Percentiles rank a stretch among this genome's conserved stretches.
These are phyloP conservation scores for Eulemur rufifrons DNA, from an alignment of 2,113 vertebrate species.

Conservation along the genomic window DNA sequence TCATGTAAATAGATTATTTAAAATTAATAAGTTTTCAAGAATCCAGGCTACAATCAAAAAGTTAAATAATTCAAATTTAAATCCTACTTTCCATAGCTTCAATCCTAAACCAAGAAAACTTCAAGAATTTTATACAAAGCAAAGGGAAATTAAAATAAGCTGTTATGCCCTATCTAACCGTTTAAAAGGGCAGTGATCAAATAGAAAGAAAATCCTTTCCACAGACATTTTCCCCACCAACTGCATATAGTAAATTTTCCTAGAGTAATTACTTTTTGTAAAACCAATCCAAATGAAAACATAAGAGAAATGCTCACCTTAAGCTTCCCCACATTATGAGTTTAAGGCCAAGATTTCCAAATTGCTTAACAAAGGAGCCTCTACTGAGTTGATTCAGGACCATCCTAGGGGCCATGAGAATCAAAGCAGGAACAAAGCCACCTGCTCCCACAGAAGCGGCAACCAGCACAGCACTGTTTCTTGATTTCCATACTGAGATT, in stretches of 20 bases:
- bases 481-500: background rate
- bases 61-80: slow-evolving; percentile 4
- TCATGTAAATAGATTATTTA: slow-evolving; percentile 14
- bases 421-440: background rate
- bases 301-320: background rate
- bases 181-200: background rate
- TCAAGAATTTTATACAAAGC: slow-evolving; percentile 13
- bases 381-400: background rate
- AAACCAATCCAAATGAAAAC: slow-evolving; percentile 31
- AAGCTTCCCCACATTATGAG: background rate
- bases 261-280: background rate
- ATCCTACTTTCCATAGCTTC: background rate
- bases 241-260: background rate
- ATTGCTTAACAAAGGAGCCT: background rate
- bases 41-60: background rate
- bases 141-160: background rate
- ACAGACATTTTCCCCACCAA: background rate
- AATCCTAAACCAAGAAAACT: slow-evolving; percentile 32
- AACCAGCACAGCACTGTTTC: background rate
- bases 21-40: background rate
- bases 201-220: background rate
- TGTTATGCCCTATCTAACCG: background rate
- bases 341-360: background rate
- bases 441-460: background rate
- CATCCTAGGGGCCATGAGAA: background rate